A percentile compares a stretch with the other conserved stretches of the same genome.
phyloP scores from a whole-genome alignment of 2,888 invertebrate genomes.

The Seira ritae region DNA sequence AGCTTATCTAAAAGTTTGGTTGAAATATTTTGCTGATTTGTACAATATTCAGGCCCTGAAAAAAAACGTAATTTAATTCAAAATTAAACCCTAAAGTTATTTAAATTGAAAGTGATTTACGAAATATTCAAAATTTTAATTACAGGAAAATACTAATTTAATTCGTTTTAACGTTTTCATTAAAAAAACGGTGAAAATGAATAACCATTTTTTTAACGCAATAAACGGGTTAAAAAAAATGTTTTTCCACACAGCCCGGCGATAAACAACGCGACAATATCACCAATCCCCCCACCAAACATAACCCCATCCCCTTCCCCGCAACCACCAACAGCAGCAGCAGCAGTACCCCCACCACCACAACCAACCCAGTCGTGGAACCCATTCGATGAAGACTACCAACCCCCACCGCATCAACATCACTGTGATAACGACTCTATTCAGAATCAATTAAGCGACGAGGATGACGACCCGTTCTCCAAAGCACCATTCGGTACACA shows the following conservation, averaged over 20 bases:
- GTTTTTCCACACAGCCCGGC: no score
- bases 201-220: not conserved
- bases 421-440: slow-evolving; percentile 29
- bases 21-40: no score
- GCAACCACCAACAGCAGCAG: no score
- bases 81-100: no score
- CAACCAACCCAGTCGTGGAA: slow-evolving; percentile 62
- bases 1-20: no score
- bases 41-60: no score
- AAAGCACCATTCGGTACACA: slow-evolving; percentile 69
- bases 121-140: not conserved
- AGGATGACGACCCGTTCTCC: slow-evolving; percentile 68
- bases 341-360: not conserved
- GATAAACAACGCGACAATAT: not conserved
- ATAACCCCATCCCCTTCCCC: no score
- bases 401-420: slow-evolving; percentile 14
- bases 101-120: no score
- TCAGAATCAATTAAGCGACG: slow-evolving; percentile 25
- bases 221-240: no score
- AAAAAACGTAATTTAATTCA: no score
- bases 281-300: no score
- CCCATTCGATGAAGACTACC: slow-evolving; percentile 66
- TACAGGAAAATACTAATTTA: not conserved
- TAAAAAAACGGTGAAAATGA: not conserved
- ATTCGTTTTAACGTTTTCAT: not conserved